Conservation (phyloP, 2,888 invertebrate species). For the Eupithecia dodoneata region DNA sequence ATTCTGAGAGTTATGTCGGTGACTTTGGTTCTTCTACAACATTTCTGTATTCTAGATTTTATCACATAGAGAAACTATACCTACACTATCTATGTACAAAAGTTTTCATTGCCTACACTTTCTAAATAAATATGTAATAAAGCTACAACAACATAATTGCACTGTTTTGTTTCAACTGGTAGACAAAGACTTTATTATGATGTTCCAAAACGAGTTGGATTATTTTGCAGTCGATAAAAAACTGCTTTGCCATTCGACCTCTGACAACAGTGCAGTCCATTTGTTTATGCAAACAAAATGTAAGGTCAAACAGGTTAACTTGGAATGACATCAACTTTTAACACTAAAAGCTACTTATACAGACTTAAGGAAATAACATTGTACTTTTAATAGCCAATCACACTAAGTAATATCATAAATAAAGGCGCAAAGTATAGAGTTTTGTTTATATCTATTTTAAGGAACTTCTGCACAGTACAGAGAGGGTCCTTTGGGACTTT, state of each 20-base stretch:
- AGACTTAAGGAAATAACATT: neutral
- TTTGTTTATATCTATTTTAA: too few species aligned
- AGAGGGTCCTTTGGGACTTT: too few species aligned
- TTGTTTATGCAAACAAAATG: neutral
- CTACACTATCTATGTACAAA: too few species aligned
- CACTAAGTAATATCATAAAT: neutral
- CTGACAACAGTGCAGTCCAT: neutral
- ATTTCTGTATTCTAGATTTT: too few species aligned
- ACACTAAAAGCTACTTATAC: neutral
- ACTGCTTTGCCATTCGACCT: neutral
- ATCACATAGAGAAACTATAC: too few species aligned
- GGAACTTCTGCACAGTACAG: too few species aligned
- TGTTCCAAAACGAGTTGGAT: neutral
- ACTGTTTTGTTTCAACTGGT: neutral
- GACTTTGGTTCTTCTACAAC: too few species aligned
- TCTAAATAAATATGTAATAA: neutral
- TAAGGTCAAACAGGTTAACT: neutral
- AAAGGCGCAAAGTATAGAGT: too few species aligned
- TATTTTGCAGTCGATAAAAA: neutral
- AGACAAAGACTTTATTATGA: neutral
- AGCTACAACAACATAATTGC: neutral
- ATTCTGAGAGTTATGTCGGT: too few species aligned
- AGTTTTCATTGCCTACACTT: neutral
- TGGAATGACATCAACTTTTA: slow-evolving; percentile 1
- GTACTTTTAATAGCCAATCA: neutral